Conservation (phyloP, 2,888 invertebrate species). For the Drosophila limbata region DNA sequence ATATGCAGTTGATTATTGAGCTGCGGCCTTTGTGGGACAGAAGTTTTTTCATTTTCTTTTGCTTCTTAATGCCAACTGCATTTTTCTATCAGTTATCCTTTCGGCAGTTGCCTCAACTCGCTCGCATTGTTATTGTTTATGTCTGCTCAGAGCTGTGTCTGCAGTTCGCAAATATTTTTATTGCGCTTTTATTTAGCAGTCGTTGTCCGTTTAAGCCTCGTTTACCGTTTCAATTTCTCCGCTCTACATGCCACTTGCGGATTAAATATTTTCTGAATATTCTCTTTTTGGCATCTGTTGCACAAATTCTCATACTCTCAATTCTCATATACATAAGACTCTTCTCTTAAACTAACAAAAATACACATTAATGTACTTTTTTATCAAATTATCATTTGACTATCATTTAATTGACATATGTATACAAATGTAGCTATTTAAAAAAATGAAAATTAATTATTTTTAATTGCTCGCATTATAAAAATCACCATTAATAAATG, state of each 20-base stretch:
- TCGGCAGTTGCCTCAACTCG: slow-evolving; percentile 6
- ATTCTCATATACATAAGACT: not conserved
- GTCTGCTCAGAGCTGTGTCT: slow-evolving; percentile 44
- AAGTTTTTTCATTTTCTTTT: slow-evolving; percentile 23
- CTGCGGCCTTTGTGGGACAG: slow-evolving; percentile 33
- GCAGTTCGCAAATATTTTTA: slow-evolving; percentile 66
- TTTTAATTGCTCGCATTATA: no score
- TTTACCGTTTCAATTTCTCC: slow-evolving; percentile 68
- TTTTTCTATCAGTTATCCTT: slow-evolving; percentile 41
- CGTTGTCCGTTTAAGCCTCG: slow-evolving; percentile 51
- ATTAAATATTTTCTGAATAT: slow-evolving; percentile 8
- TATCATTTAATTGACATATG: no score
- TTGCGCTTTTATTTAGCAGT: slow-evolving; percentile 69
- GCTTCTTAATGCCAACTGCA: slow-evolving; percentile 54
- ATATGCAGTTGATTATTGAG: slow-evolving; percentile 67
- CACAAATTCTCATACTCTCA: no score
- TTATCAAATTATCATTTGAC: not conserved
- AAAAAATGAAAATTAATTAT: no score
- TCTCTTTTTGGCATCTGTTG: not conserved
- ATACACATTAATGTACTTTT: not conserved
- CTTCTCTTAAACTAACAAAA: no score
- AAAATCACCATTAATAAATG: not conserved
- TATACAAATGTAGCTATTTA: no score
- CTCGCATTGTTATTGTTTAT: slow-evolving; percentile 41
- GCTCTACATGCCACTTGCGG: slow-evolving; percentile 21